Evolutionary conservation across 2,888 invertebrate species (phyloP).

Genomic region (Protodeltote pygarga): DNA sequence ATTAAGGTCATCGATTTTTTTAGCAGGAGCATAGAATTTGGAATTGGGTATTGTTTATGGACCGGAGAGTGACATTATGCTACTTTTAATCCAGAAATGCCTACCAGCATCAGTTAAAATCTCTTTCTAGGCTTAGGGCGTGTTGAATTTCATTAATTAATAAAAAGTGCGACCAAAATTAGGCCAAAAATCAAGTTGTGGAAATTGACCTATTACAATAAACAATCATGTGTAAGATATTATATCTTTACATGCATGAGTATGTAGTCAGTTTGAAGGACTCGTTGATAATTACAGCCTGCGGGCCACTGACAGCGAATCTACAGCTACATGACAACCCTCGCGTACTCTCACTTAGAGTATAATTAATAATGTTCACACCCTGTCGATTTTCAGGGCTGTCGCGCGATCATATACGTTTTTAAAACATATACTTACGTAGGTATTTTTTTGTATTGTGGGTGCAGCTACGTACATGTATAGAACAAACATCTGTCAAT

Average conservation of each 20-base stretch:
- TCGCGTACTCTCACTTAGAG: slow-evolving; percentile 52
- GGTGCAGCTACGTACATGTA: slow-evolving; percentile 9
- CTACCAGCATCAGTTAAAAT: too few relatives aligned
- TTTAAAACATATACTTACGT: not conserved
- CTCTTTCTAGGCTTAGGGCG: too few relatives aligned
- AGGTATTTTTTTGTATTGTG: not conserved
- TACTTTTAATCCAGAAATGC: too few relatives aligned
- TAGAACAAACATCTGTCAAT: not conserved
- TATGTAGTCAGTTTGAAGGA: slow-evolving; percentile 6
- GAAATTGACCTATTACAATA: too few relatives aligned
- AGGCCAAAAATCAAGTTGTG: too few relatives aligned
- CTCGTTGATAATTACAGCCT: slow-evolving; percentile 24
- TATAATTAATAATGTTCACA: slow-evolving; percentile 60
- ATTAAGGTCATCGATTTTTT: too few relatives aligned
- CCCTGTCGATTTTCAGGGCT: slow-evolving; percentile 46
- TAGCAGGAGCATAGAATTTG: too few relatives aligned
- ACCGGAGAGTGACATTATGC: too few relatives aligned
- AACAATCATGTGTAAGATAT: too few relatives aligned
- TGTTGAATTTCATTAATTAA: too few relatives aligned
- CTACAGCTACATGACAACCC: slow-evolving; percentile 58
- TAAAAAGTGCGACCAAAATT: too few relatives aligned
- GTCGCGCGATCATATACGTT: not conserved
- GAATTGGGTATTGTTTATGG: too few relatives aligned
- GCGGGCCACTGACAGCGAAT: slow-evolving; percentile 1
- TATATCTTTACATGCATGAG: slow-evolving; percentile 2